Percentiles rank a stretch among this genome's conserved stretches.
These are phyloP conservation scores for Hemichromis elongatus DNA, from an alignment of 2,113 vertebrate genomes.

Conservation along the genomic window DNA sequence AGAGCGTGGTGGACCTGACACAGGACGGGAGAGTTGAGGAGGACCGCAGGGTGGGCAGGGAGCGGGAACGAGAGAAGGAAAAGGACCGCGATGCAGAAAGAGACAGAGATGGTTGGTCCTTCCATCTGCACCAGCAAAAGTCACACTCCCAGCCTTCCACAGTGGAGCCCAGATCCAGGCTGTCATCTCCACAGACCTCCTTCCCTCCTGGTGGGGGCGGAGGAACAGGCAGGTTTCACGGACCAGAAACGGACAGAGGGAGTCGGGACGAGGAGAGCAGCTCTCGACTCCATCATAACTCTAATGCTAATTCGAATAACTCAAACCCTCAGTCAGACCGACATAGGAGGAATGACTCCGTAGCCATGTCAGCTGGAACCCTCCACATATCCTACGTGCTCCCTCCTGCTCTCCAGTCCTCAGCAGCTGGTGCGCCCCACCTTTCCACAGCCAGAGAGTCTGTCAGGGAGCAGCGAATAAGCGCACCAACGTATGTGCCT, in stretches of 20 bases:
- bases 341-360: constrained; percentile 75
- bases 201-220: constrained; percentile 35
- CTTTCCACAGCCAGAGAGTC: constrained; percentile 77
- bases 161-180: constrained; percentile 35
- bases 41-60: constrained; percentile 33
- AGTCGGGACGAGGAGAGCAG: constrained; percentile 54
- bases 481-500: constrained; percentile 93
- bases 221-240: constrained; percentile 60
- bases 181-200: constrained; percentile 39
- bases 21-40: constrained; percentile 68
- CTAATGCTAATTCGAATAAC: constrained; percentile 14
- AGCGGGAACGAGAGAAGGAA: constrained; percentile 37
- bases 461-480: constrained; percentile 88
- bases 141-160: constrained; percentile 34
- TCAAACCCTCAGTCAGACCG: constrained; percentile 58
- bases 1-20: constrained; percentile 79
- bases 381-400: constrained; percentile 79
- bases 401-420: constrained; percentile 71
- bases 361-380: constrained; percentile 64
- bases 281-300: constrained; percentile 31
- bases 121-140: constrained; percentile 52
- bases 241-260: constrained; percentile 75
- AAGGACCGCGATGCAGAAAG: constrained; percentile 47
- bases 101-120: constrained; percentile 49
- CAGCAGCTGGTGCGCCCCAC: constrained; percentile 54